phyloP scores from a whole-genome alignment of 2,888 invertebrate species.

The Lithophane ornitopus region DNA sequence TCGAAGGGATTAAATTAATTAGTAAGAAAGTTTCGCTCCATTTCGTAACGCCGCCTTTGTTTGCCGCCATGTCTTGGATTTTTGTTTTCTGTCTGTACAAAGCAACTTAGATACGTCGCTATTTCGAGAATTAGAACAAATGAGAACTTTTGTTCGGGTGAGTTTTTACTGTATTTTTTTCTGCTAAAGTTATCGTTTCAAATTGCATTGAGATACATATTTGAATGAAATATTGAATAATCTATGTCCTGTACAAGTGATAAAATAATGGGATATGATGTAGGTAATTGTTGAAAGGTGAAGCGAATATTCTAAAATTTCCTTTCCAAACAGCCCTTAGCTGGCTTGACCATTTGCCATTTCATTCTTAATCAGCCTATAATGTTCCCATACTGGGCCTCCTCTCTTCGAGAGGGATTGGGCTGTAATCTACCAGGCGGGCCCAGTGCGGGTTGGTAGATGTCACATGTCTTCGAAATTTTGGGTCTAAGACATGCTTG shows the following conservation, averaged over 20 bases:
- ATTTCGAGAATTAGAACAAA: slow-evolving; percentile 20
- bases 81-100: slow-evolving; percentile 75
- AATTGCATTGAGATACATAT: not conserved
- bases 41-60: slow-evolving; percentile 86
- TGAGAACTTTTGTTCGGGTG: not conserved
- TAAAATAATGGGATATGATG: not conserved
- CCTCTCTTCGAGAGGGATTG: too few species aligned
- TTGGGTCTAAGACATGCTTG: too few species aligned
- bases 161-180: not conserved
- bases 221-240: not conserved
- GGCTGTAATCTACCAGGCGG: too few species aligned
- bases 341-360: not conserved
- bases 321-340: not conserved
- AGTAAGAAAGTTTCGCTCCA: slow-evolving; percentile 89
- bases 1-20: slow-evolving; percentile 90
- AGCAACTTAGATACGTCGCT: slow-evolving; percentile 65
- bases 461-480: too few species aligned
- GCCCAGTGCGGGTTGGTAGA: too few species aligned
- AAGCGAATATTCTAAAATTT: not conserved
- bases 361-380: too few species aligned
- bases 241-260: not conserved
- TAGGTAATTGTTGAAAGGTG: not conserved
- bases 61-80: slow-evolving; percentile 82
- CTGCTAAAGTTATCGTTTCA: not conserved
- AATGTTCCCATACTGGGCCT: too few species aligned